Evolutionary conservation across 2,113 vertebrate species (phyloP).

Genomic region (Oreotragus oreotragus): DNA sequence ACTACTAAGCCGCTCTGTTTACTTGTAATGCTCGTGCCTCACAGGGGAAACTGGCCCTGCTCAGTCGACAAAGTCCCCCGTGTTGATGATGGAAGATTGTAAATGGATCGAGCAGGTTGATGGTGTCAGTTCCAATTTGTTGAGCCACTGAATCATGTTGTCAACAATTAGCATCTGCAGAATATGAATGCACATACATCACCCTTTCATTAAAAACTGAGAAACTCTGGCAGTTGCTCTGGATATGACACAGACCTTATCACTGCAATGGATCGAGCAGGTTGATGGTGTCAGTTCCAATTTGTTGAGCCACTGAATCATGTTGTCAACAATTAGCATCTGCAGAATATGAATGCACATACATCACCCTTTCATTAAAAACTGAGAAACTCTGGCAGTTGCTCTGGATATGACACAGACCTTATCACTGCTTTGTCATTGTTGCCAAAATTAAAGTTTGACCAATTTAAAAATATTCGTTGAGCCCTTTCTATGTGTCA

Average conservation of each 20-base stretch:
- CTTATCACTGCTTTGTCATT: neutral
- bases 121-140: conserved; percentile 84
- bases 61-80: conserved; percentile 74
- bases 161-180: conserved; percentile 80
- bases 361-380: conserved; percentile 66
- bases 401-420: neutral
- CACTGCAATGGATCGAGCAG: conserved; percentile 78
- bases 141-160: conserved; percentile 75
- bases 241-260: neutral
- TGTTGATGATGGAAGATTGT: conserved; percentile 74
- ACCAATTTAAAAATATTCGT: neutral
- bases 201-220: conserved; percentile 61
- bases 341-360: conserved; percentile 71
- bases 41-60: conserved; percentile 66
- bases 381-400: conserved; percentile 49
- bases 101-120: conserved; percentile 80
- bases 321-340: conserved; percentile 80
- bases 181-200: conserved; percentile 68
- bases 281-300: conserved; percentile 83
- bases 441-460: neutral
- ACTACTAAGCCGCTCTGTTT: conserved; percentile 63
- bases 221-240: conserved; percentile 56
- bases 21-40: conserved; percentile 68
- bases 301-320: conserved; percentile 78
- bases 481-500: neutral